Conservation (phyloP, 2,113 vertebrate species). For the Seriola aureovittata region DNA sequence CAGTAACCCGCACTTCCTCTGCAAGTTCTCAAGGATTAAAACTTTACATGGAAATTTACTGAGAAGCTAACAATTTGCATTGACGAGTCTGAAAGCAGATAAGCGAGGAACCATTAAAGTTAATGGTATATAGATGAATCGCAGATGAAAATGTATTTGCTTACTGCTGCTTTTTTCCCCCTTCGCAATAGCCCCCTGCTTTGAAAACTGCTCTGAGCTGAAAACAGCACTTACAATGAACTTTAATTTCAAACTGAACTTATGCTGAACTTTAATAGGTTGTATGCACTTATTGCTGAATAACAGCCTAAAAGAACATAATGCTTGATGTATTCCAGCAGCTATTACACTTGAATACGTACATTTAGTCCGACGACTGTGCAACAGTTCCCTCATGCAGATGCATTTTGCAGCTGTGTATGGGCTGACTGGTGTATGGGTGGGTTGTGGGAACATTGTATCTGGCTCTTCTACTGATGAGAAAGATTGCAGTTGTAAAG, state of each 20-base stretch:
- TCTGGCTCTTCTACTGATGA: background rate
- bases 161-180: background rate
- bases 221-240: slow-evolving; percentile 7
- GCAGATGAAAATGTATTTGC: slow-evolving; percentile 19
- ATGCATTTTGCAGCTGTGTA: slow-evolving; percentile 51
- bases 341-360: slow-evolving; percentile 16
- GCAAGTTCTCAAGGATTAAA: slow-evolving; percentile 29
- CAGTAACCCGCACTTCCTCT: slow-evolving; percentile 40
- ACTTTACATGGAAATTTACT: slow-evolving; percentile 46
- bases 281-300: background rate
- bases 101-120: slow-evolving; percentile 37
- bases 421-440: background rate
- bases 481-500: slow-evolving; percentile 21
- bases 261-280: slow-evolving; percentile 41
- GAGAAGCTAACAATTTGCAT: slow-evolving; percentile 49
- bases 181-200: background rate
- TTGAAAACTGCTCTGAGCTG: background rate
- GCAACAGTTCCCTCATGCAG: slow-evolving; percentile 1
- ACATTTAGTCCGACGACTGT: background rate
- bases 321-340: slow-evolving; percentile 7
- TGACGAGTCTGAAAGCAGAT: slow-evolving; percentile 46
- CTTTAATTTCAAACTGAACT: slow-evolving; percentile 45
- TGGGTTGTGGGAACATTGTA: slow-evolving; percentile 40
- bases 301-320: background rate
- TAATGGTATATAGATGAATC: slow-evolving; percentile 24